Evolutionary conservation across 2,797 vertebrate genomes (phyloP), one percentile per base, ranked within the genome.

Genomic region (Bucorvus abyssinicus): DNA sequence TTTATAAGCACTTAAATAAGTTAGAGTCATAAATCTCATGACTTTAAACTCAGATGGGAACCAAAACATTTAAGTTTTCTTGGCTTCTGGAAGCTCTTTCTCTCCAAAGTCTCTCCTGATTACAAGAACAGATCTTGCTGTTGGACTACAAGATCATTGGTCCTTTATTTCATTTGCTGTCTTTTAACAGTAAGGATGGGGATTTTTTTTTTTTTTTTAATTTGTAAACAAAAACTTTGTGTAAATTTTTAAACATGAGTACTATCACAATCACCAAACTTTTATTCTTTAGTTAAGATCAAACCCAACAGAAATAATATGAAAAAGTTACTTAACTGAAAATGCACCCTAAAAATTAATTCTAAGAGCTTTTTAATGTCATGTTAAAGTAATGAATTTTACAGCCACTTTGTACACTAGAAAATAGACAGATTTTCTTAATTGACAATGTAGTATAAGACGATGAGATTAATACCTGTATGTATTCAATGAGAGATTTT

Each of bases 81-180:
- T 93, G 68, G 70, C 60, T 84, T 93, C 88, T 86, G 85, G 75
- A 90, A 91, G 26, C 42, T 49, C 44, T 71, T 94, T 81, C 65
- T 88, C 47, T 36, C 55, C 63, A 49, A 90, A 87, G 24, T 52
- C 20, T 69, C 44, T 84, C 63, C 52, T 89, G 67, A 94, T 90
- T 93, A 70, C 74, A 92, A 90, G 74, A 90, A 76, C 55, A 95
- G 83, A 86, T 55, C 61, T 52, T 92, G 24, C 42, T 90, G 20
- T 65, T 36, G 14, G 21, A 76, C 49, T 85, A 6, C 17, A 71
- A 85, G 24, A 15, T 89, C 69, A 23, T 71, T 59, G 20, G 10
- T 84, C 63, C 70, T 81, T 84, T 85, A 42, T 92, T 91, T 91
- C 60, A 44, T 2, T 81, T 71, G 76, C 63, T 65, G 8, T 11